Evolutionary conservation across 2,888 invertebrate species (phyloP).

Genomic region (Palloptera scutellata): DNA sequence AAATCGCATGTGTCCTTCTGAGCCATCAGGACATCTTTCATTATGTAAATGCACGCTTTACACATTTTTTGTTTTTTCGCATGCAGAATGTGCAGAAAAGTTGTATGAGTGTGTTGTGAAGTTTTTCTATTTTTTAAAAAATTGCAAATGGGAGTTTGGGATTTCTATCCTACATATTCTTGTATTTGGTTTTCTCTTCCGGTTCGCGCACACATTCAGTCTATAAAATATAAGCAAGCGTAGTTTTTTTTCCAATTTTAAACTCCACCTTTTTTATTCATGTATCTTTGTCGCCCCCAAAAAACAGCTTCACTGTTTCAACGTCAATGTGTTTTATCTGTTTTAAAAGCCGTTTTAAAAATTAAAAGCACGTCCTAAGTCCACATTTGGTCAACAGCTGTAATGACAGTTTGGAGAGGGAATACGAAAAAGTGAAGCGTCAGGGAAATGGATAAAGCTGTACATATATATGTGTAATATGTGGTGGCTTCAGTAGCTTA

Average conservation of each 20-base stretch:
- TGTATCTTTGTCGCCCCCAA: background rate
- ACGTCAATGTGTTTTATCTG: slow-evolving; percentile 56
- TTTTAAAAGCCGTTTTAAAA: slow-evolving; percentile 57
- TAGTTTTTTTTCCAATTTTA: background rate
- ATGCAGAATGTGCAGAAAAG: background rate
- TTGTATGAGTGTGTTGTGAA: background rate
- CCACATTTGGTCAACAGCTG: slow-evolving; percentile 38
- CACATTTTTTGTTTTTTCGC: slow-evolving; percentile 38
- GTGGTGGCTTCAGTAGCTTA: no score
- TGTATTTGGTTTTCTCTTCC: background rate
- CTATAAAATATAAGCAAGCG: slow-evolving; percentile 28
- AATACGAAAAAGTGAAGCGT: no score
- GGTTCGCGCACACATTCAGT: slow-evolving; percentile 2
- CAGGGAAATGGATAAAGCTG: no score
- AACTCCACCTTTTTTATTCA: no score
- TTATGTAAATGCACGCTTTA: slow-evolving; percentile 62
- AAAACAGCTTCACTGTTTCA: background rate
- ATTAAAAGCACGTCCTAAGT: slow-evolving; percentile 61
- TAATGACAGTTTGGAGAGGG: no score
- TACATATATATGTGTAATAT: no score
- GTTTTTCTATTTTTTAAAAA: slow-evolving; percentile 20
- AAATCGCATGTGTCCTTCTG: slow-evolving; percentile 29
- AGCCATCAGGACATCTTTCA: slow-evolving; percentile 58
- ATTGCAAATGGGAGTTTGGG: slow-evolving; percentile 44
- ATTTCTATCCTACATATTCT: slow-evolving; percentile 27